phyloP scores from a whole-genome alignment of 2,113 vertebrate genomes.

The Leucosticte australis region DNA sequence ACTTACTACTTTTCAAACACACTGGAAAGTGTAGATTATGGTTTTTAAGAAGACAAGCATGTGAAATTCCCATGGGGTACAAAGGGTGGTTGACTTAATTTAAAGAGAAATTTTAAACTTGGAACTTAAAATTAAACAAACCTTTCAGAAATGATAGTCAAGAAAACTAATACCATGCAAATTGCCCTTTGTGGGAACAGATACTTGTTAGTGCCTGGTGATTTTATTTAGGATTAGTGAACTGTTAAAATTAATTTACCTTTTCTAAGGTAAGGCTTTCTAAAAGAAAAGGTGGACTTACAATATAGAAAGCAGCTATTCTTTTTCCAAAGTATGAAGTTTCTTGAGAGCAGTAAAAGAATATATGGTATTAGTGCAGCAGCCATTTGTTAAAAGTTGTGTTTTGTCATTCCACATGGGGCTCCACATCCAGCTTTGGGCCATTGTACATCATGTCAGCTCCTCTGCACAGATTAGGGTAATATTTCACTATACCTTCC shows the following conservation, averaged over 20 bases:
- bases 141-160: background rate
- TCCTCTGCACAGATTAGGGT: background rate
- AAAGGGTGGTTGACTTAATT: background rate
- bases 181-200: background rate
- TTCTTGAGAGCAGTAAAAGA: background rate
- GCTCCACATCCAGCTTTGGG: background rate
- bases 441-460: background rate
- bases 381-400: background rate
- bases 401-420: background rate
- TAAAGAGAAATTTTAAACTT: background rate
- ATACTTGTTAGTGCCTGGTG: background rate
- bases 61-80: background rate
- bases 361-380: background rate
- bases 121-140: background rate
- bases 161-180: background rate
- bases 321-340: background rate
- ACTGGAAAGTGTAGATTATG: background rate
- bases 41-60: background rate
- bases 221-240: background rate
- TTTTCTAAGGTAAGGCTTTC: background rate
- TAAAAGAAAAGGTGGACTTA: background rate
- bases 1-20: background rate
- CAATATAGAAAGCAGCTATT: background rate
- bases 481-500: background rate
- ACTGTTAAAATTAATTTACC: background rate